phyloP scores from a whole-genome alignment of 2,888 invertebrate species.

The Eurytoma californica region DNA sequence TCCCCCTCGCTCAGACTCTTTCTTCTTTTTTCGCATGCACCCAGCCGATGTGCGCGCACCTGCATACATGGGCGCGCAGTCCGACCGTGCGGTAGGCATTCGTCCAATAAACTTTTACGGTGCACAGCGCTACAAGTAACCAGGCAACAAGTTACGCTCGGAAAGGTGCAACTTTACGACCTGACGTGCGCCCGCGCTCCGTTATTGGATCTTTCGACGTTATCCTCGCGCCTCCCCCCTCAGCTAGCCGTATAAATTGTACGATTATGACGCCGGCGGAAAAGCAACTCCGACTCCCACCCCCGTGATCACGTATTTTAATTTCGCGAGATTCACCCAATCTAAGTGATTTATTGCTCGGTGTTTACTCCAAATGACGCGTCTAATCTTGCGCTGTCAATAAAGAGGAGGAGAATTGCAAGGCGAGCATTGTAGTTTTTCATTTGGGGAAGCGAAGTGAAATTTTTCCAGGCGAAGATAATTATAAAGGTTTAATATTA shows the following conservation, averaged over 20 bases:
- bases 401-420: background rate
- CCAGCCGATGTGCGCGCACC: background rate
- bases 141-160: slow-evolving; percentile 36
- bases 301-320: background rate
- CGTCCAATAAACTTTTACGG: slow-evolving; percentile 46
- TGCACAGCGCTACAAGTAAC: background rate
- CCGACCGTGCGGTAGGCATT: background rate
- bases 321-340: background rate
- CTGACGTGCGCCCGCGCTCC: slow-evolving; percentile 3
- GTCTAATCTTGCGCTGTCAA: background rate
- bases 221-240: background rate
- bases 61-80: background rate
- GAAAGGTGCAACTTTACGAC: slow-evolving; percentile 38
- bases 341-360: background rate
- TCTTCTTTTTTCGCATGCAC: background rate
- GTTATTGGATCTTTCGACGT: slow-evolving; percentile 27
- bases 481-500: no score
- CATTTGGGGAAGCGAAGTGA: background rate
- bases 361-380: background rate
- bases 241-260: background rate
- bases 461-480: no score
- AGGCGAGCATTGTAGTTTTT: background rate
- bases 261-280: background rate
- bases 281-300: background rate
- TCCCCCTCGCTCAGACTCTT: background rate